Base-by-base conservation (phyloP, 1,140 invertebrate species). In the Bombus confusus region DNA sequence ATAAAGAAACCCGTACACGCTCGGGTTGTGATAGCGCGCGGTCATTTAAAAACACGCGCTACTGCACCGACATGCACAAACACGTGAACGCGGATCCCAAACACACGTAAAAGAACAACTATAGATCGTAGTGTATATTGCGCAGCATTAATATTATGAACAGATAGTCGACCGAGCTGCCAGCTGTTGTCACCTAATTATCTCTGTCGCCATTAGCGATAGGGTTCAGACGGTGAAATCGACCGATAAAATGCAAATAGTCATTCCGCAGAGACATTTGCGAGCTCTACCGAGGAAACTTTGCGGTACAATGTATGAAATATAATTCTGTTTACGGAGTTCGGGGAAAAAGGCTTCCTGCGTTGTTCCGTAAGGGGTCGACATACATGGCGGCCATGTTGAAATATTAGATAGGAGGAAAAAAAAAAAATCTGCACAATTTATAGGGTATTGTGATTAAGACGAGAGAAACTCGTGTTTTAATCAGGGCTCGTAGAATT, bases 151-250 rank as follows among this genome's bases (percentile, higher is more conserved):
- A 83, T 85, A 78, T 75, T 76, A 59, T 39, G 83, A 79, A 39
- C 64, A 86, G 88, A 90, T 90, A 89, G 62, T 41, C 76, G 81
- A 41, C 39, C 69, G 59, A 83, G 34, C 66, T 15, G 84, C 69
- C 90, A 91, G 90, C 88, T 91, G 90, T 90, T 91, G 87, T 90
- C 87, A 90, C 85, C 90, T 91, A 90, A 91, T 90, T 91, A 91
- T 91, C 87, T 91, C 79, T 79, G 71, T 78, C 69, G 79, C 80
- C 79, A 85, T 86, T 91, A 86, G 79, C 69, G 79, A 78, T 75
- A 82, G 78, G 81, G 88, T 83, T 79, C 75, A 34, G 34, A 43
- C 72, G 39, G 22, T 80, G 77, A 89, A 89, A 85, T 81, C 75
- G 71, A 82, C 82, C 83, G 88, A 89, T 89, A 86, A 89, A 88